These are phyloP conservation scores for Myotis lucifugus DNA, from an alignment of 2,113 vertebrate species.

Conservation along the genomic window DNA sequence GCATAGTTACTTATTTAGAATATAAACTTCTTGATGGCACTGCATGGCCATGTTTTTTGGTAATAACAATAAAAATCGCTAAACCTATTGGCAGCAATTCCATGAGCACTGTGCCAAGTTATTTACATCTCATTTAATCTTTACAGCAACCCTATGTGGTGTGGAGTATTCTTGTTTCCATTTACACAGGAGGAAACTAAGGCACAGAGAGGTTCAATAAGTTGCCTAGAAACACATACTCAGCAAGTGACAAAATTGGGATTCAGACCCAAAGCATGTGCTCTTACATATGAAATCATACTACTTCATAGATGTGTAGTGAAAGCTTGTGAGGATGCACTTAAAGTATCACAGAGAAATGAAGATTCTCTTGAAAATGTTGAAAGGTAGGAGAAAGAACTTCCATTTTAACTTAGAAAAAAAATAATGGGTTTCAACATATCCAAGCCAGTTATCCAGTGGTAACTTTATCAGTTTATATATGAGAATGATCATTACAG, in stretches of 20 bases:
- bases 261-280: not conserved
- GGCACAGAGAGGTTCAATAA: not conserved
- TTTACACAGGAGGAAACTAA: not conserved
- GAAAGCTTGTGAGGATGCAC: not conserved
- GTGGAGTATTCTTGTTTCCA: rapidly evolving
- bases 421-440: not conserved
- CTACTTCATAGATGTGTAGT: not conserved
- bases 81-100: rapidly evolving
- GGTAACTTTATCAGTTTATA: not conserved
- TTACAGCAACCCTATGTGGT: not conserved
- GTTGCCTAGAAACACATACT: not conserved
- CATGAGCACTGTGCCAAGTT: not conserved
- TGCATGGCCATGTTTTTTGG: rapidly evolving
- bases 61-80: not conserved
- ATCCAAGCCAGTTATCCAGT: not conserved
- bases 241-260: not conserved
- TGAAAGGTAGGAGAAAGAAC: not conserved
- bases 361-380: not conserved
- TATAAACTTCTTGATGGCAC: not conserved
- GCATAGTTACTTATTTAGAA: not conserved
- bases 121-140: not conserved
- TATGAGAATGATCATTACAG: not conserved
- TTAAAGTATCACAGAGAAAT: not conserved
- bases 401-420: not conserved
- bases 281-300: not conserved